Conservation (phyloP, 2,113 vertebrate genomes). For the Chelonoidis abingdonii region DNA sequence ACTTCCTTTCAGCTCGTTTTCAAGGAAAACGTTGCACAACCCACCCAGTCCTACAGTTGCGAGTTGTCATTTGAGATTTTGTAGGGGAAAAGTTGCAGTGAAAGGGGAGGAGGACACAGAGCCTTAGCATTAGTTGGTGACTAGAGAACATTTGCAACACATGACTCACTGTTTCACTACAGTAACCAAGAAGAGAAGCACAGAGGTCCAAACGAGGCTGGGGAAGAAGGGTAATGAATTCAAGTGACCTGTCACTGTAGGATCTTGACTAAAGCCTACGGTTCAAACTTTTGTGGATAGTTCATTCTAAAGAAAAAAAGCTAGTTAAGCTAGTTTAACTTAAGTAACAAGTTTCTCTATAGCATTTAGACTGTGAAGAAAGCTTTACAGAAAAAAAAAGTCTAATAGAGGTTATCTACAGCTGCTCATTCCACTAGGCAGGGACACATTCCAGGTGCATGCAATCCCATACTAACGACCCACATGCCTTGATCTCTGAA, state of each 20-base stretch:
- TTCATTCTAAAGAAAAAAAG: neutral
- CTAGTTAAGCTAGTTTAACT: neutral
- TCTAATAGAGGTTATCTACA: neutral
- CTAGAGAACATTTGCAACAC: neutral
- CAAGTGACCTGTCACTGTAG: neutral
- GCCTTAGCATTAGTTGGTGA: neutral
- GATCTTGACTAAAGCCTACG: neutral
- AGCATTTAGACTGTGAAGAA: neutral
- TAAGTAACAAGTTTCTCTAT: neutral
- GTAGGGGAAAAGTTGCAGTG: neutral
- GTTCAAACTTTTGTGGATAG: neutral
- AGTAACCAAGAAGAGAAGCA: neutral
- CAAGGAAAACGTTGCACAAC: slow-evolving; percentile 43
- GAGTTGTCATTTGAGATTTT: neutral
- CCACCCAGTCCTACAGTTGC: neutral
- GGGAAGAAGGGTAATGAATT: neutral
- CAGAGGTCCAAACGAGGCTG: neutral
- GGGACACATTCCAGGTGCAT: neutral
- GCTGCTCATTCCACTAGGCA: neutral
- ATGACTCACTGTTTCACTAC: neutral
- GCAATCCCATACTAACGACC: neutral
- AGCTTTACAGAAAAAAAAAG: too few relatives aligned
- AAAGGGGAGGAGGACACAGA: neutral
- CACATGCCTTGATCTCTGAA: neutral
- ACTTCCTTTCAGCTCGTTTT: slow-evolving; percentile 49